phyloP scores from a whole-genome alignment of 2,113 vertebrate genomes.

The Rhynchopsitta pachyrhyncha region DNA sequence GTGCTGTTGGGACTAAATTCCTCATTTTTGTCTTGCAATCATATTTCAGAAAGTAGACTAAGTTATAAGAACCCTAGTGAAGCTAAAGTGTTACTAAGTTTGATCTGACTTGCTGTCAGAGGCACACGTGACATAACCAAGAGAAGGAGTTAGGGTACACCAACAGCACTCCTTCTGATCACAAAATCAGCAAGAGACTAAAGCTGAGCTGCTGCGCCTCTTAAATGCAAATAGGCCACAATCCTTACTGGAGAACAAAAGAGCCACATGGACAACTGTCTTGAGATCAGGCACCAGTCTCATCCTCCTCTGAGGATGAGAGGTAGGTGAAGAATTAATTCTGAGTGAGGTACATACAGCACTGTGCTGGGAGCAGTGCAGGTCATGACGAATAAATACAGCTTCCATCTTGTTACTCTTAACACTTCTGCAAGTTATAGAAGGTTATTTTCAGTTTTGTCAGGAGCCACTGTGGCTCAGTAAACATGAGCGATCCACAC shows the following conservation, averaged over 20 bases:
- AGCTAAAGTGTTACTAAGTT: neutral
- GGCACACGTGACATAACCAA: neutral
- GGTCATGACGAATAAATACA: neutral
- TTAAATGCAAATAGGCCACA: neutral
- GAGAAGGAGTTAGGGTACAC: neutral
- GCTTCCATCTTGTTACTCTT: neutral
- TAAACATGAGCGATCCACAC: accelerated
- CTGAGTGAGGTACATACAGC: neutral
- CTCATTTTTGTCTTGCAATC: neutral
- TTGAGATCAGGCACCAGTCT: neutral
- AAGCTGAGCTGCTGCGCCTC: neutral
- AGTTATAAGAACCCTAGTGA: neutral
- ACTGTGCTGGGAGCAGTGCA: neutral
- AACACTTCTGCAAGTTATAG: neutral
- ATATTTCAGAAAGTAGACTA: neutral
- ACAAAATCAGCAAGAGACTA: neutral
- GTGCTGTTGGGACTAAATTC: neutral
- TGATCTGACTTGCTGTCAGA: neutral
- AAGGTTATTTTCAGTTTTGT: neutral
- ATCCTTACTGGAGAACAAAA: neutral
- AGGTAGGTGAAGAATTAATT: neutral
- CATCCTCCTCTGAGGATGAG: neutral
- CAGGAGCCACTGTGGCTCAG: neutral
- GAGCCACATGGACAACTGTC: neutral
- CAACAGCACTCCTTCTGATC: neutral